These are phyloP conservation scores for Stichopus horrens DNA, from an alignment of 53 echinoderm and acorn worm species.

Conservation along the genomic window DNA sequence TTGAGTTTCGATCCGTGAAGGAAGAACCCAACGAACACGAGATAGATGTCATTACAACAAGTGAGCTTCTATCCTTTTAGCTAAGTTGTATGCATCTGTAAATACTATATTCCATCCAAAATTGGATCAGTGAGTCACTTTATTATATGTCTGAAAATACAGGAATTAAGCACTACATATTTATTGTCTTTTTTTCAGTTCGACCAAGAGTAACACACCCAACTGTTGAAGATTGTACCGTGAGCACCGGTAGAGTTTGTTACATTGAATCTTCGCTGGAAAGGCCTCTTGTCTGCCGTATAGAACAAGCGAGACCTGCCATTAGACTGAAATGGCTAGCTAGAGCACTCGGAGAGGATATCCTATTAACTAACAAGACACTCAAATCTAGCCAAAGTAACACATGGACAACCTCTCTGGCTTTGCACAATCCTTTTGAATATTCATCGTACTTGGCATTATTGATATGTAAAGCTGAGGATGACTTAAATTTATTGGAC, in stretches of 20 bases:
- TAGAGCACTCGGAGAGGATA: neutral
- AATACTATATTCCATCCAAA: neutral
- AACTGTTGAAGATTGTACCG: constrained; percentile 1
- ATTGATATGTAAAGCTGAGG: constrained; percentile 16
- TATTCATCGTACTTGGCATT: neutral
- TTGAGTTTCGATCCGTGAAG: neutral
- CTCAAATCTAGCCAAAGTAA: neutral
- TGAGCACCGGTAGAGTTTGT: neutral
- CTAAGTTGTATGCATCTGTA: neutral
- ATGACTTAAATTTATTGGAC: neutral
- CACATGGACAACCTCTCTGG: neutral
- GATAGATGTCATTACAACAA: neutral
- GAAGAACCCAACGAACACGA: neutral
- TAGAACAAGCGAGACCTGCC: neutral
- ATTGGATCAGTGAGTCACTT: neutral
- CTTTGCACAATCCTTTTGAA: neutral
- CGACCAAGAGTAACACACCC: neutral
- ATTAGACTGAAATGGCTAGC: neutral
- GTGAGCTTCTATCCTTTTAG: neutral
- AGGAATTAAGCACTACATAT: neutral
- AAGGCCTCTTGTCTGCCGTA: neutral
- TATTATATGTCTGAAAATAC: neutral
- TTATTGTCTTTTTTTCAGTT: neutral
- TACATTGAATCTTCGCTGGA: neutral
- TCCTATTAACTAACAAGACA: neutral